Evolutionary conservation across 2,797 vertebrate genomes (phyloP), one percentile per base, ranked within the genome.

Genomic region (Pangasius djambal): DNA sequence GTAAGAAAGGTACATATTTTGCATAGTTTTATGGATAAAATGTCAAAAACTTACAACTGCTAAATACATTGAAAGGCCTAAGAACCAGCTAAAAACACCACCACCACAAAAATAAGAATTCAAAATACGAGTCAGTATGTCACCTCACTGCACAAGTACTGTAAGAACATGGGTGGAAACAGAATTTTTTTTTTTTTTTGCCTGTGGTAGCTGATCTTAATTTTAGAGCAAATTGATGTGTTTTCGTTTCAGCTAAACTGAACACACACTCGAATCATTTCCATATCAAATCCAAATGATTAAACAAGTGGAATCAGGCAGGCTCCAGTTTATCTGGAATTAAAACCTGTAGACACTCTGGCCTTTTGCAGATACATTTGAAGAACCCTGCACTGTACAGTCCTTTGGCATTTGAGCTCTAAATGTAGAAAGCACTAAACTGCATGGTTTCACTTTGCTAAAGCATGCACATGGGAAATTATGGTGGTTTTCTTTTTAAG

Each of bases 401-500:
- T 69, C n/a, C 31, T 34, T 72, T 20, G 34, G 28, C 3, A 72
- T 40, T 37, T 72, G 16, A 44, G 12, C 4, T 75, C 8, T 75
- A 44, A 44, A 75, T 75, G 37, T 25, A 75, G 40, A 74, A 74
- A 44, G 3, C 20, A 74, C 22, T 25, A 25, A 74, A 72, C 16
- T 72, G 2, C 20, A 20, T 22, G 8, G 0, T 81, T 20, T 83
- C 31, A 83, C 18, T 81, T 86, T 86, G 3, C 22, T 34, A 52
- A 52, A 55, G 22, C 13, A 9, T 78, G 67, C 13, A 10, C 82
- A 0, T 83, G 55, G 10, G 57, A 37, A 61, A 8, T 88, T 40
- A 25, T 34, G 22, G 18, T 52, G 15, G 44, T 40, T 85, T 44
- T 90, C 40, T 83, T 83, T 18, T 61, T 88, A 22, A 88, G 2